Conservation (phyloP, 2,797 vertebrate genomes). For the Dendrocincla fuliginosa region DNA sequence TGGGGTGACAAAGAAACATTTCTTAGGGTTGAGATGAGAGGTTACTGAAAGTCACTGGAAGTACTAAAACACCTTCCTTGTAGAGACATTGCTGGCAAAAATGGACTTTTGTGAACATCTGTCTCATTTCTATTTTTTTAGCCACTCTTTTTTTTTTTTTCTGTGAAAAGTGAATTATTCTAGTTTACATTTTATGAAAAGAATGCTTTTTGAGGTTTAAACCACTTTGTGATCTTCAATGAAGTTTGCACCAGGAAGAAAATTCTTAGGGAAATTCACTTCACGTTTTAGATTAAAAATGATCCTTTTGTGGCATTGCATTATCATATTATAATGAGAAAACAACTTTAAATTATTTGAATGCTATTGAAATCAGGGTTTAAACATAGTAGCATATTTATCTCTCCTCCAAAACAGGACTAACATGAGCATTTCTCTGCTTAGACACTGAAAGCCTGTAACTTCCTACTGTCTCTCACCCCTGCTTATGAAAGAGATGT, state of each 20-base stretch:
- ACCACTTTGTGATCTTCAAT: not conserved
- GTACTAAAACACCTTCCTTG: not conserved
- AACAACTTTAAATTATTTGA: not conserved
- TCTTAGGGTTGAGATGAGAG: not conserved
- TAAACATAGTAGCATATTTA: not conserved
- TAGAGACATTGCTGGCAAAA: not conserved
- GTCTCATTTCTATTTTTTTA: not conserved
- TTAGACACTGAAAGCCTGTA: not conserved
- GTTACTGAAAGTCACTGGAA: not conserved
- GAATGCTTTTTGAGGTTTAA: not conserved
- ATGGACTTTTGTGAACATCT: not conserved
- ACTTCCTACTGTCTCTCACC: not conserved
- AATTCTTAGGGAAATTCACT: not conserved
- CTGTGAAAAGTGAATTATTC: not conserved
- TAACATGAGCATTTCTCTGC: not conserved
- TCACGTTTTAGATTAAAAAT: not conserved
- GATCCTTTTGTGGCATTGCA: not conserved
- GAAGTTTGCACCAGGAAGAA: not conserved
- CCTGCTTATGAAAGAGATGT: not conserved
- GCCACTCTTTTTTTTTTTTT: accelerated
- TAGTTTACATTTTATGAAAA: not conserved
- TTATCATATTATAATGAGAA: not conserved
- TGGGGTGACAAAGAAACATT: not conserved
- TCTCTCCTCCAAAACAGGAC: not conserved
- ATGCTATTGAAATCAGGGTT: not conserved